A percentile compares a stretch with the other conserved stretches of the same genome.
Conservation (phyloP, 2,797 vertebrate species). For the Eulemur rubriventer region DNA sequence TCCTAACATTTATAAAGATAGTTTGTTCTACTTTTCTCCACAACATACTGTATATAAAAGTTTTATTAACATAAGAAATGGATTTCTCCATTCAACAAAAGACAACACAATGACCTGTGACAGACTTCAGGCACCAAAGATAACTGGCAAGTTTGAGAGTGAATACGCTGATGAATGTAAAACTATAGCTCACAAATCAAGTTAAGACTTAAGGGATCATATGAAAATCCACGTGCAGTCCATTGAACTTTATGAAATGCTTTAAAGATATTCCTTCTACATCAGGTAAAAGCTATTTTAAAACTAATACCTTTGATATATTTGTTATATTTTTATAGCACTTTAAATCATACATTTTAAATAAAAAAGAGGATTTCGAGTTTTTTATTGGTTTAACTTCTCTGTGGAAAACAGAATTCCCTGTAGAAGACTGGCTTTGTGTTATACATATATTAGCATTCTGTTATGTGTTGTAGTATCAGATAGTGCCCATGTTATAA, state of each 20-base stretch:
- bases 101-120: not conserved
- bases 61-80: not conserved
- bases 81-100: not conserved
- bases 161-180: not conserved
- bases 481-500: not conserved
- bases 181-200: not conserved
- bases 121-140: not conserved
- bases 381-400: not conserved
- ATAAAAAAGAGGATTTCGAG: not conserved
- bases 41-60: not conserved
- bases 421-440: not conserved
- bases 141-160: not conserved
- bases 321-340: not conserved
- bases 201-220: not conserved
- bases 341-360: not conserved
- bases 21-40: slow-evolving; percentile 6
- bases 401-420: not conserved
- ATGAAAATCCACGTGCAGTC: not conserved
- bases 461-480: not conserved
- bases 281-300: not conserved
- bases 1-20: not conserved
- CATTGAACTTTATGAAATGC: not conserved
- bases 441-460: not conserved
- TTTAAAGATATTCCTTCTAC: not conserved
- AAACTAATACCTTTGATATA: not conserved